Conservation (phyloP, 2,113 vertebrate genomes). For the Antechinus stuartii region DNA sequence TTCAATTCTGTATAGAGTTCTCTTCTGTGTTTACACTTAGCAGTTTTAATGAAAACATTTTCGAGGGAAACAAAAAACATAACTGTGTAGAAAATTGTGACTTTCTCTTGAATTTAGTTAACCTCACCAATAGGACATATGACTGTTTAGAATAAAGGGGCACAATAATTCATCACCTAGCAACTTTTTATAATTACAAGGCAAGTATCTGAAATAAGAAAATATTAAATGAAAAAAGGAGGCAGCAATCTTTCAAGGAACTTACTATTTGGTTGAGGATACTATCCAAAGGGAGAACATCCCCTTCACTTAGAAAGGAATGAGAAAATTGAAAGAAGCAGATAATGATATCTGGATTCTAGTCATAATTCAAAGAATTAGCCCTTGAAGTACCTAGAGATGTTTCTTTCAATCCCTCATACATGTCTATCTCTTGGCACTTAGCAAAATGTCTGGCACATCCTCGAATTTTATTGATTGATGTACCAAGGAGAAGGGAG, state of each 20-base stretch:
- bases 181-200: not conserved
- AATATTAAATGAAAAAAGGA: not conserved
- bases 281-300: not conserved
- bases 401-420: not conserved
- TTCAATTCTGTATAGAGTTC: not conserved
- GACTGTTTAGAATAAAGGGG: not conserved
- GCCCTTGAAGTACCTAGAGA: not conserved
- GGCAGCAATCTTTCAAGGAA: not conserved
- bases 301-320: not conserved
- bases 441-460: not conserved
- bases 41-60: not conserved
- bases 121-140: not conserved
- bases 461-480: not conserved
- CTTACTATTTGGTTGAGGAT: not conserved
- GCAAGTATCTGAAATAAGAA: not conserved
- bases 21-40: not conserved
- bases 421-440: not conserved
- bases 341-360: not conserved
- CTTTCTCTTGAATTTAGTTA: not conserved
- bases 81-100: not conserved
- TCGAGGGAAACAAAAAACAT: not conserved
- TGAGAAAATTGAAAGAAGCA: not conserved
- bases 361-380: not conserved
- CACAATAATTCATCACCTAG: not conserved
- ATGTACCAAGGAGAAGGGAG: accelerated